Evolutionary conservation across 2,113 vertebrate genomes (phyloP).

Genomic region (Sakesphorus luctuosus): DNA sequence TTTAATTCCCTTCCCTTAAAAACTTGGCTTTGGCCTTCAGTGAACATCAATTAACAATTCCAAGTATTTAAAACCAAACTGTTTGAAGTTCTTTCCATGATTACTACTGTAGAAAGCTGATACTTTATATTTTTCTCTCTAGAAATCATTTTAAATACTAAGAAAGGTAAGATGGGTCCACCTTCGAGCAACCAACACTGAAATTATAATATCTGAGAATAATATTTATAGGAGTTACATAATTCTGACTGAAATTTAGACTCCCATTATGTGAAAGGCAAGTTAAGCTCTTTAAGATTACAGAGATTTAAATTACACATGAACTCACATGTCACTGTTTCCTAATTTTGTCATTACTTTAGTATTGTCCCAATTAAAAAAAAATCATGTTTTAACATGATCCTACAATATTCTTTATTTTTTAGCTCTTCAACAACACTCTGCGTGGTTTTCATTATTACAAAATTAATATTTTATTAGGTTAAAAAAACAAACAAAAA

Average conservation of each 20-base stretch:
- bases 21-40: background rate
- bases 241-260: background rate
- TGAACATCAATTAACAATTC: background rate
- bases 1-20: background rate
- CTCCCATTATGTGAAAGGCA: background rate
- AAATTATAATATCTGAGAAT: background rate
- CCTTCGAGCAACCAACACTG: background rate
- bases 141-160: background rate
- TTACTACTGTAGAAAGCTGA: background rate
- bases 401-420: background rate
- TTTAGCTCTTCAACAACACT: background rate
- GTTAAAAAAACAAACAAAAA: background rate
- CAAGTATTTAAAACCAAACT: background rate
- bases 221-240: background rate
- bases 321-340: background rate
- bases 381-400: background rate
- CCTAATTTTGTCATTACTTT: background rate
- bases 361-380: background rate
- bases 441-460: background rate
- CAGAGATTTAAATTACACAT: background rate
- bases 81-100: background rate
- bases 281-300: background rate
- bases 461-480: background rate
- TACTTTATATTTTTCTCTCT: background rate
- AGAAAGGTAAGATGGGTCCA: background rate